phyloP scores from a whole-genome alignment of 1,140 invertebrate species.

The Sycophaga agraensis region DNA sequence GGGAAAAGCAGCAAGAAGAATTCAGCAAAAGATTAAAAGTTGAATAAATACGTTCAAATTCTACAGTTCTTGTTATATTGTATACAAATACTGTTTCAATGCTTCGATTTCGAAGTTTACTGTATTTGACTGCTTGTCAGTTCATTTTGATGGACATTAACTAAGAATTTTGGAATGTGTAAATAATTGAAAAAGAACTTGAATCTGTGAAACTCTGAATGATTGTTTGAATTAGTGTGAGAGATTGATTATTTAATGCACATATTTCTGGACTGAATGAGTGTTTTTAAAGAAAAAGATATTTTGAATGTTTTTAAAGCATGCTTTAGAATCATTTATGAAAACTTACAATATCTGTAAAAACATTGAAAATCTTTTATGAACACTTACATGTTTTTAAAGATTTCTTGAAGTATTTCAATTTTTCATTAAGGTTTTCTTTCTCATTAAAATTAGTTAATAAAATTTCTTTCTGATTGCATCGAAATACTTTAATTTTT shows the following conservation, averaged over 20 bases:
- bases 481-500: constrained; percentile 5
- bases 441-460: constrained; percentile 7
- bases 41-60: constrained; percentile 61
- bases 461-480: constrained; percentile 17
- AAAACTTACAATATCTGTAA: constrained; percentile 8
- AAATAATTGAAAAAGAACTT: constrained; percentile 18
- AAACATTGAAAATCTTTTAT: constrained; percentile 3
- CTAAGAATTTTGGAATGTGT: constrained; percentile 20
- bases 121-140: constrained; percentile 31
- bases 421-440: constrained; percentile 6
- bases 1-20: constrained; percentile 88
- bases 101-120: constrained; percentile 30
- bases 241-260: constrained; percentile 20
- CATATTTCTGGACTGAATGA: constrained; percentile 17
- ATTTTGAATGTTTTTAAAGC: constrained; percentile 21
- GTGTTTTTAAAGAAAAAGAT: constrained; percentile 17
- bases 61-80: constrained; percentile 43
- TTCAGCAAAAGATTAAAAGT: constrained; percentile 86
- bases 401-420: constrained; percentile 1
- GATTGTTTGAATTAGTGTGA: constrained; percentile 16
- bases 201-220: constrained; percentile 23
- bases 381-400: constrained; percentile 1
- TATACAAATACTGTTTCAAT: constrained; percentile 27
- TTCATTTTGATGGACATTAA: constrained; percentile 22
- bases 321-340: constrained; percentile 14